Evolutionary conservation across 2,113 vertebrate species (phyloP), one percentile per base, ranked within the genome.

Genomic region (Corythornis cristatus): DNA sequence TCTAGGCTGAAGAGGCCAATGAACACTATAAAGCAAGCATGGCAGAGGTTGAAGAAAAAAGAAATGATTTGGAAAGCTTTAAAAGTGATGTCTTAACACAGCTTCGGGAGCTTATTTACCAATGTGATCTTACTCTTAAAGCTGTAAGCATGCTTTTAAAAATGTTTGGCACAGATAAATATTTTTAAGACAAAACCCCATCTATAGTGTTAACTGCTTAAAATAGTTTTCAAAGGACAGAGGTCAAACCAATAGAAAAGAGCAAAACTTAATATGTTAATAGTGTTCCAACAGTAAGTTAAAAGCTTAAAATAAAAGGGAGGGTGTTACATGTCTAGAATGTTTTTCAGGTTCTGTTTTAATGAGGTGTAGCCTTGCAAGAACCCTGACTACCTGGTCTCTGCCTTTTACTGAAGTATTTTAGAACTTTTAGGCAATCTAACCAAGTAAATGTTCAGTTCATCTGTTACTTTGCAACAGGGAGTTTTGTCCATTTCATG

Each of bases 41-140:
- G 94, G 97, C 98, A 26, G 99, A 99, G 31, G 97, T 98, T 29
- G 98, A 98, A 78, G 98, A 98, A 95, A 99, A 98, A 96, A 97
- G 98, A 96, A 98, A 97, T 54, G 91, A 99, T 72, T 94, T 99
- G 94, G 98, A 98, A 96, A 98, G 97, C 93, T 97, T 98, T 87
- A 99, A 99, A 97, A 98, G 98, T 65, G 98, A 98, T 87, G 98
- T 99, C 79, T 97, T 99, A 96, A 98, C 98, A 56, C 98, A 99
- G 96, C 97, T 99, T 83, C 98, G 99, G 79, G 98, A 99, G 95
- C 98, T 99, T 96, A 98, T 99, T 95, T 99, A 98, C 88, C 99
- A 99, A 94, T 99, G 99, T 79, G 99, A 99, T 97, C 98, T 99
- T 86, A 99, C 99, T 60, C 98, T 99, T 80, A 99, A 99, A 95